Base-by-base conservation (phyloP, 2,888 invertebrate genomes). In the Baronia brevicornis region DNA sequence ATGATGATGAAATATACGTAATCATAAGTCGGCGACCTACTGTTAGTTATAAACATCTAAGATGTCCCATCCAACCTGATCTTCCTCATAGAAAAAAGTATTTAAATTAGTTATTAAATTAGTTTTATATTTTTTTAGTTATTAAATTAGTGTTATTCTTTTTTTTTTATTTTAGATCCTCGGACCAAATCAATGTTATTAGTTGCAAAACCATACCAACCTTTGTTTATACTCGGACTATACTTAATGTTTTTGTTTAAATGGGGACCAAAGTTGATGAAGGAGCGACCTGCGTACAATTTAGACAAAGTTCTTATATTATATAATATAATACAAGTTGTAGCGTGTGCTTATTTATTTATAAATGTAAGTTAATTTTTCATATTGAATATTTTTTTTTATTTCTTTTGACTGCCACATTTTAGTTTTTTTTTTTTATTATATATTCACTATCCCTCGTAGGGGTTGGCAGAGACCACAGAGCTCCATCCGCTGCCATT, bases 261-360 rank as follows among this genome's bases (percentile, higher is more conserved):
- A 51, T 77, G 89, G 57, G 94, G 95, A 0, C 95, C 94, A 0
- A 72, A 79, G 21, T 82, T 88, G 57, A 94, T 94, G 94, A 85
- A 86, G 34, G 77, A 89, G 36, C 79, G 90, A 9, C 62, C 75
- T 27, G 88, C 93, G 0, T 88, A 86, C 43, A 86, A 91, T 33
- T 52, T 94, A 17, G 84, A 90, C 10, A 86, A 79, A 45, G 36
- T 91, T 7, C 78, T 94, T 48, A 86, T 91, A 36, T 53, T 86
- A 0, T 93, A 93, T 56, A 92, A 94, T 51, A 61, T 86, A 0
- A 28, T 86, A 2, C 93, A 94, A 86, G 87, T 93, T 6, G 2
- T 86, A 1, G 45, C 85, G 5, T 90, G 89, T 39, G 44, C 60
- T 0, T 86, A 75, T 44, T 40, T 90, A 20, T 85, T 89, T 46